A percentile compares a stretch with the other conserved stretches of the same genome.
These are phyloP conservation scores for Crypturellus tataupa DNA, from an alignment of 2,797 vertebrate genomes.

Conservation along the genomic window DNA sequence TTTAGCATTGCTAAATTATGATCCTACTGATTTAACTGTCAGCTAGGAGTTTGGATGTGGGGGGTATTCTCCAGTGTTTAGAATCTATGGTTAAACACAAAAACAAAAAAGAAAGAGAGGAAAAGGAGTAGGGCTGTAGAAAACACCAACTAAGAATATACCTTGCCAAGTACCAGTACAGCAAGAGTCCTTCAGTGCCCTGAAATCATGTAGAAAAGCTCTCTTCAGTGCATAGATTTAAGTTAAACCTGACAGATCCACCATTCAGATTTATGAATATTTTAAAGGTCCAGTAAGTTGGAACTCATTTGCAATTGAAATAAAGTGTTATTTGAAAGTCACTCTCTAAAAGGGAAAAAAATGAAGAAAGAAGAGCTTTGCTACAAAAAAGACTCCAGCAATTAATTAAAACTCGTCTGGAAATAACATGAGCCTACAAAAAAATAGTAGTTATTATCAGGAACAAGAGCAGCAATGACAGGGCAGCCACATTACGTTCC, in stretches of 20 bases:
- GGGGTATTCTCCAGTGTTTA: not conserved
- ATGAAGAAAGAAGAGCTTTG: constrained; percentile 44
- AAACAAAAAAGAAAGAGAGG: not conserved
- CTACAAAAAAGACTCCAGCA: constrained; percentile 28
- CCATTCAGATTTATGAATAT: constrained; percentile 46
- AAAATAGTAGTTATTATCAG: constrained; percentile 46
- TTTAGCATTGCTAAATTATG: not conserved
- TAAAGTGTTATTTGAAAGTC: constrained; percentile 61
- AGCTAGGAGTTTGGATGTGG: not conserved
- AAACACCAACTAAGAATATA: not conserved
- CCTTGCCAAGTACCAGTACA: not conserved
- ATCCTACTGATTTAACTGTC: not conserved
- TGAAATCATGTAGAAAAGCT: not conserved
- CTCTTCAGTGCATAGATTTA: not conserved
- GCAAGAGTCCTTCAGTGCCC: not conserved
- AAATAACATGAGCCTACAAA: constrained; percentile 48
- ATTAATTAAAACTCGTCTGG: constrained; percentile 63
- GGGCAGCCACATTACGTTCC: not conserved
- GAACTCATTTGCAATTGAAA: constrained; percentile 61
- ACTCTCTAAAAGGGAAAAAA: constrained; percentile 5
- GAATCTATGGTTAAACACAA: not conserved
- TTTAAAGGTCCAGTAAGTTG: constrained; percentile 30
- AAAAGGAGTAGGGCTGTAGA: not conserved
- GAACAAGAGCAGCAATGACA: constrained; percentile 16
- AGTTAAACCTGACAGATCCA: not conserved